Conservation (phyloP, 2,797 vertebrate species). For the Lithobates sylvaticus region DNA sequence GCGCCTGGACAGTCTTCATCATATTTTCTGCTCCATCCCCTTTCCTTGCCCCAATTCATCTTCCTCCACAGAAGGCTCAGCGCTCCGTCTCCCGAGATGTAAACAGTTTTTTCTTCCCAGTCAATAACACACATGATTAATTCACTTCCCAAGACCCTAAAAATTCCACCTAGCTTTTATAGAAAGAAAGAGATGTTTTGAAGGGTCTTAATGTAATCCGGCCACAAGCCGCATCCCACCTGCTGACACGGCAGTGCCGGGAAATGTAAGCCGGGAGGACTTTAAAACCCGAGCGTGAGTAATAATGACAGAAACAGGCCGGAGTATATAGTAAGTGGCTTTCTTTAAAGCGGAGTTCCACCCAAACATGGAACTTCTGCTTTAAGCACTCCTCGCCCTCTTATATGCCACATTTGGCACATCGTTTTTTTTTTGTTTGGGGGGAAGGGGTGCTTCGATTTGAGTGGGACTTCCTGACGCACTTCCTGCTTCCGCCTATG, state of each 20-base stretch:
- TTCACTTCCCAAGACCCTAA: conserved; percentile 9
- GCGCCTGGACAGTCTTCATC: not conserved
- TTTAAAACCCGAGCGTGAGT: no score
- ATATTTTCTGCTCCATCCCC: not conserved
- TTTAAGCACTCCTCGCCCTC: no score
- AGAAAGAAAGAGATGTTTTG: not conserved
- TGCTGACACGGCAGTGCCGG: not conserved
- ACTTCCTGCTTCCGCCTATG: no score
- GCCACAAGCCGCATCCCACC: not conserved
- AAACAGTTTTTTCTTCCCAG: conserved; percentile 28
- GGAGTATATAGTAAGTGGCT: no score
- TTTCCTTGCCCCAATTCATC: conserved; percentile 8
- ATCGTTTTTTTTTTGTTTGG: no score
- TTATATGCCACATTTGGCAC: no score
- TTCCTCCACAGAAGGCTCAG: not conserved
- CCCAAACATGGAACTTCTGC: no score
- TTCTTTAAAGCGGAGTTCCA: no score
- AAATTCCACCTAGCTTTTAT: conserved; percentile 29
- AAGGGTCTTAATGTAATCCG: conserved; percentile 16
- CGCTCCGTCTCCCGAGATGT: conserved; percentile 37
- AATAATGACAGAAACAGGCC: no score
- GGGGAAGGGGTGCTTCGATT: no score
- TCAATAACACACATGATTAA: conserved; percentile 48
- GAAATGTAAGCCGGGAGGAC: no score
- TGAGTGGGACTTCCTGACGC: no score